Conservation (phyloP, 2,888 invertebrate species). For the Calliphora vomitoria region DNA sequence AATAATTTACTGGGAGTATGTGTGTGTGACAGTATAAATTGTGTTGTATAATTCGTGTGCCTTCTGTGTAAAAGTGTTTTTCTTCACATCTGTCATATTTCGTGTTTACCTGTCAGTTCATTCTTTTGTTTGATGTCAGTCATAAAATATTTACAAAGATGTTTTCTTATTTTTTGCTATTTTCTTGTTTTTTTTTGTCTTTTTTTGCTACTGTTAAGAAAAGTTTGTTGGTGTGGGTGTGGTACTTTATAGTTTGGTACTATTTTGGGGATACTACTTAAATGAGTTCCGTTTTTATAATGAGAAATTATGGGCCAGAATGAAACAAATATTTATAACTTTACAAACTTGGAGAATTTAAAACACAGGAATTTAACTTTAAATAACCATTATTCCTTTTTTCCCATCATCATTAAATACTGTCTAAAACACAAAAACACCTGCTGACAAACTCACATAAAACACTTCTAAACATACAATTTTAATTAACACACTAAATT, state of each 20-base stretch:
- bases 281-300: too few relatives aligned
- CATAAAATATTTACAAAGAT: conserved; percentile 58
- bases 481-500: conserved; percentile 46
- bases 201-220: not conserved
- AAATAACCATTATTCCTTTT: not conserved
- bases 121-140: conserved; percentile 24
- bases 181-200: not conserved
- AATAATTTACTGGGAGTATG: conserved; percentile 16
- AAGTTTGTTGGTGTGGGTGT: not conserved
- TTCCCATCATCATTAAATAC: not conserved
- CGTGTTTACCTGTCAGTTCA: conserved; percentile 66
- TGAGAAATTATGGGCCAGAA: too few relatives aligned
- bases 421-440: too few relatives aligned
- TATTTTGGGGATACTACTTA: too few relatives aligned
- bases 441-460: not conserved
- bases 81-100: conserved; percentile 61
- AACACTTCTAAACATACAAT: not conserved
- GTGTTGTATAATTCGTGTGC: conserved; percentile 26
- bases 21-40: not conserved
- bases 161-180: conserved; percentile 5
- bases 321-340: too few relatives aligned
- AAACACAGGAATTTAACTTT: too few relatives aligned
- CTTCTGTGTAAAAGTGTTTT: conserved; percentile 46
- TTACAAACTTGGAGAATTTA: too few relatives aligned
- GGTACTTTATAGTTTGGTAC: too few relatives aligned